Evolutionary conservation across 2,888 invertebrate genomes (phyloP).

Genomic region (Drosophila nr. perissopoda): DNA sequence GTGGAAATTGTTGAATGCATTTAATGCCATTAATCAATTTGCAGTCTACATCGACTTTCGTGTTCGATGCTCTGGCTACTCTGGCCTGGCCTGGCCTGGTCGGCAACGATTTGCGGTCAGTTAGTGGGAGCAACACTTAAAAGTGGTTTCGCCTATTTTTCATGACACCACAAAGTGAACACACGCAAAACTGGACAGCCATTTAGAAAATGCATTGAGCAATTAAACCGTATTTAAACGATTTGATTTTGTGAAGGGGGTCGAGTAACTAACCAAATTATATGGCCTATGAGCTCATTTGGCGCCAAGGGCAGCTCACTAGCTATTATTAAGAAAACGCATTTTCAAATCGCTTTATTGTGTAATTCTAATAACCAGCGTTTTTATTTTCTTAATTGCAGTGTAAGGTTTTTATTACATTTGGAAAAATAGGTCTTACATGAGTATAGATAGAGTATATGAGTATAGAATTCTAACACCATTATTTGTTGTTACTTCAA

Average conservation of each 20-base stretch:
- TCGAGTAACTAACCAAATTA: conserved; percentile 1
- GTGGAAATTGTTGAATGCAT: conserved; percentile 75
- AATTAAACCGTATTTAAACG: conserved; percentile 13
- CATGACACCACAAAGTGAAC: conserved; percentile 20
- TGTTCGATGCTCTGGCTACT: conserved; percentile 29
- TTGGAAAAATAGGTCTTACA: background rate
- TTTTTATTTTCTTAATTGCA: background rate
- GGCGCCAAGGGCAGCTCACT: background rate
- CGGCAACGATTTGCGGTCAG: conserved; percentile 44
- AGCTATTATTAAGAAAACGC: background rate
- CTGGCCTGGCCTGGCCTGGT: background rate
- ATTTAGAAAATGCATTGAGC: conserved; percentile 5
- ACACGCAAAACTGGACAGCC: conserved; percentile 22
- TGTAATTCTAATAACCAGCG: background rate
- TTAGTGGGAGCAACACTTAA: conserved; percentile 40
- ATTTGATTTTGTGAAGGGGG: background rate
- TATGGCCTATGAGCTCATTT: background rate
- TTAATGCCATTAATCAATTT: conserved; percentile 77
- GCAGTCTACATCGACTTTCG: conserved; percentile 53
- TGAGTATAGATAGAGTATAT: background rate
- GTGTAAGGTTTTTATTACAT: background rate
- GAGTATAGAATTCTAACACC: background rate
- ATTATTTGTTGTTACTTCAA: background rate
- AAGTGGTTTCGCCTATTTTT: conserved; percentile 31
- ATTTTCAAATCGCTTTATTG: background rate